Conservation (phyloP, 2,888 invertebrate genomes). For the Xestoiulus laeticollis region DNA sequence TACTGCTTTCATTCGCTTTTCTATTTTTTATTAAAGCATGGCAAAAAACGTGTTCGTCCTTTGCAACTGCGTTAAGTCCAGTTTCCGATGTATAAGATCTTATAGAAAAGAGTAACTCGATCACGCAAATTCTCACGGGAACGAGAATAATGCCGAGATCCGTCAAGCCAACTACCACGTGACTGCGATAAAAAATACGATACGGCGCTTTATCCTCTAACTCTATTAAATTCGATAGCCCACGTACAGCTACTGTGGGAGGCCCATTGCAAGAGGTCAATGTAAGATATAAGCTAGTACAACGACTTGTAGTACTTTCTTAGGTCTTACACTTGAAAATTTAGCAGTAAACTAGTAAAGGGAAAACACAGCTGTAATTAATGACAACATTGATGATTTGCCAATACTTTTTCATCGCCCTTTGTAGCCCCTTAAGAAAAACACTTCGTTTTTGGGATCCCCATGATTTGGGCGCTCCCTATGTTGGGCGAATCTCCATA, state of each 20-base stretch:
- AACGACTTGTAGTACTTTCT: neutral
- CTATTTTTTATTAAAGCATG: neutral
- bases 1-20: neutral
- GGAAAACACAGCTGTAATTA: conserved; percentile 50
- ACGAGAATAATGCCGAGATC: conserved; percentile 47
- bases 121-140: conserved; percentile 50
- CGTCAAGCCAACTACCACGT: conserved; percentile 46
- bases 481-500: neutral
- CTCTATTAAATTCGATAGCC: conserved; percentile 44
- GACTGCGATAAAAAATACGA: conserved; percentile 39
- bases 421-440: neutral
- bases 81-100: conserved; percentile 7
- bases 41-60: neutral
- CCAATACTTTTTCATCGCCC: conserved; percentile 38
- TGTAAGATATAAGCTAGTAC: neutral
- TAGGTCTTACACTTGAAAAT: conserved; percentile 1
- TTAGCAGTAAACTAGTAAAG: conserved; percentile 30
- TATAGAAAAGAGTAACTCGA: conserved; percentile 32
- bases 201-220: conserved; percentile 43
- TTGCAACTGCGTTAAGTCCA: neutral
- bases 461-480: neutral
- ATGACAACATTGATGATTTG: conserved; percentile 48
- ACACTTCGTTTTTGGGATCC: neutral
- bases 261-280: conserved; percentile 7
- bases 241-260: neutral